phyloP scores from a whole-genome alignment of 2,797 vertebrate genomes.

The Sandelia bainsii region DNA sequence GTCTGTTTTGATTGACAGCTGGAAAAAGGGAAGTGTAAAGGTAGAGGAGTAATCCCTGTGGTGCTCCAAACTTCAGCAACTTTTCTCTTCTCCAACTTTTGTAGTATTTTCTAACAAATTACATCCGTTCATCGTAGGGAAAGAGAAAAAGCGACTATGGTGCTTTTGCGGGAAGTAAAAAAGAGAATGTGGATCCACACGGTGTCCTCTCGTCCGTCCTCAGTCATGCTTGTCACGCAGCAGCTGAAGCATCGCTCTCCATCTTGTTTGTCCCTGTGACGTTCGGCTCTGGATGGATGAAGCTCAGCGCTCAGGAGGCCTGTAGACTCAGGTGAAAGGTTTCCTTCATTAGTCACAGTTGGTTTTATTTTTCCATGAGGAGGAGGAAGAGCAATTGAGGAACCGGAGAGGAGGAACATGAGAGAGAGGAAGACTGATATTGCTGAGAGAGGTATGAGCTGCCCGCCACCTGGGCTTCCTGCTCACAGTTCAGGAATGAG shows the following conservation, averaged over 20 bases:
- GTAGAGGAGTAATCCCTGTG: constrained; percentile 49
- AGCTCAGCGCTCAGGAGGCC: constrained; percentile 43
- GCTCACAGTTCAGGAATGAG: constrained; percentile 29
- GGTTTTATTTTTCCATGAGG: constrained; percentile 40
- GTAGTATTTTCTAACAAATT: constrained; percentile 64
- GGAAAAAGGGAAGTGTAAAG: constrained; percentile 14
- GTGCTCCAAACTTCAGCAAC: constrained; percentile 55
- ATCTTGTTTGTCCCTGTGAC: constrained; percentile 48
- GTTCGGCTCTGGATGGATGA: constrained; percentile 58
- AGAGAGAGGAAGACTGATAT: background rate
- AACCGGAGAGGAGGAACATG: background rate
- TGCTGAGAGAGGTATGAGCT: background rate
- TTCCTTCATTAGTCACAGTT: constrained; percentile 68
- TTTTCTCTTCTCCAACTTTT: constrained; percentile 59
- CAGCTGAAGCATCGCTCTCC: constrained; percentile 62
- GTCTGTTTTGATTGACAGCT: constrained; percentile 66
- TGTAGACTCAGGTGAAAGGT: constrained; percentile 54
- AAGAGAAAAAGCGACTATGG: background rate
- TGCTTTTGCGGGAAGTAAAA: constrained; percentile 22
- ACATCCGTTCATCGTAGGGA: constrained; percentile 34
- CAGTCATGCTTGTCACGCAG: constrained; percentile 61
- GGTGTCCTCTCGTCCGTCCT: constrained; percentile 34
- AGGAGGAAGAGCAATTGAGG: constrained; percentile 20
- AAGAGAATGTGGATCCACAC: constrained; percentile 9
- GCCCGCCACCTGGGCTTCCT: constrained; percentile 26